Evolutionary conservation across 2,888 invertebrate genomes (phyloP), one percentile per base, ranked within the genome.

Genomic region (Harpalus rufipes): DNA sequence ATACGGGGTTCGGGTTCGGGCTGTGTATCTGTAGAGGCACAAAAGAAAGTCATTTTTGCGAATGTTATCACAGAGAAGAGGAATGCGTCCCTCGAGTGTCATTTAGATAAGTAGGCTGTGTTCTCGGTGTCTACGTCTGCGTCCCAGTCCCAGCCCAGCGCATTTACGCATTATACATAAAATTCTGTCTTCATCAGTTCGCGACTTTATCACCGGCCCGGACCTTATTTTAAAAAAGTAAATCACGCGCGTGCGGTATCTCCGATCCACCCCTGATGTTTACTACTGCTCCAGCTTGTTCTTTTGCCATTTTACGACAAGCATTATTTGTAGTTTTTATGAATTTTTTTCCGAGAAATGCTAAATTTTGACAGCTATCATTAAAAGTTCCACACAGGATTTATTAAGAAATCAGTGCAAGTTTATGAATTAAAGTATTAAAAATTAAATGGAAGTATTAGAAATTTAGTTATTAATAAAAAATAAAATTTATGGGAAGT

Each of bases 111-210:
- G 84, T 84, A 84, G 84, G 78, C 76, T 74, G 78, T 14, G 56
- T 32, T 44, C 41, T 16, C 56, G 56, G 58, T 14, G 41, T 65
- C 65, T 65, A 32, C 32, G 32, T 32, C 32, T 32, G 32, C 32
- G 12, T 63, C 12, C 68, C 4, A 2, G 7, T 41, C 41, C 0
- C 72, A 68, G 39, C 14, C 72, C 44, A 14, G n/a, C 68, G 78
- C 76, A 84, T 78, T 84, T 78, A 84, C 84, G 84, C 84, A 84
- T 84, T 84, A 84, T 84, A 84, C 84, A 84, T 84, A 78, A 84
- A 84, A 84, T 84, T 84, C 78, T 63, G 84, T 78, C 84, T 78
- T 84, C 84, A 84, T 84, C 84, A 78, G 78, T 63, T 65, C 65
- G 65, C 51, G 78, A 41, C 84, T 84, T 84, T 84, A 84, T 84